Evolutionary conservation across 2,113 vertebrate genomes (phyloP), one percentile per base, ranked within the genome.

Genomic region (Sclerurus mexicanus): DNA sequence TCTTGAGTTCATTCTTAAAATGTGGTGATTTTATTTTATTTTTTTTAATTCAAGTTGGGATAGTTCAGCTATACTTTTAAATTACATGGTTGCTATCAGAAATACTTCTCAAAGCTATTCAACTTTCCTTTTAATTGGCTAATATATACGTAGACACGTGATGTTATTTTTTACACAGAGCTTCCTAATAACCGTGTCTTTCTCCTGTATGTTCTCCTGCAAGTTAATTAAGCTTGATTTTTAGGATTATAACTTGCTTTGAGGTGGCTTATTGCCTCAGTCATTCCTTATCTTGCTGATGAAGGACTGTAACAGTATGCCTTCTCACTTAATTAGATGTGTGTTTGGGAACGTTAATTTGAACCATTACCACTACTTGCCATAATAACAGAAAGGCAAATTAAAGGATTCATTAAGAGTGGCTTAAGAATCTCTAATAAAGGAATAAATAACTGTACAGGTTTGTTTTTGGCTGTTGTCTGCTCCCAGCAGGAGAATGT

Each of bases 151-250:
- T 68, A 76, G 66, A 42, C 5, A 15, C 6, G 3, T 78, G 53
- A n/a, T 3, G 17, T 69, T 47, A 23, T 49, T 79, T 93, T 71
- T 76, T 78, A n/a, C 19, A 14, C 18, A 35, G 15, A 62, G 11
- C 35, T 23, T 74, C 55, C 35, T 63, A 59, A 20, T 85, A 77
- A 17, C 4, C 3, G 35, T 85, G 35, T 3, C 59, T 95, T 92
- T 92, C 80, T 86, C 25, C 39, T 85, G 3, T 42, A 69, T 42
- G 15, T 66, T 90, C 42, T 84, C 27, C 52, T 84, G 50, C 63
- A 80, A 91, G 63, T 95, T 95, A 95, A 95, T 96, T 95, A 85
- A 83, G 67, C 46, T 87, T 79, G 16, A 14, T 77, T 71, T 53
- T 86, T 69, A 42, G 46, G n/a, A 64, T 92, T 90, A 84, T 23